Percentiles rank a stretch among this genome's conserved stretches.
These are phyloP conservation scores for Alca torda DNA, from an alignment of 2,797 vertebrate species.

Conservation along the genomic window DNA sequence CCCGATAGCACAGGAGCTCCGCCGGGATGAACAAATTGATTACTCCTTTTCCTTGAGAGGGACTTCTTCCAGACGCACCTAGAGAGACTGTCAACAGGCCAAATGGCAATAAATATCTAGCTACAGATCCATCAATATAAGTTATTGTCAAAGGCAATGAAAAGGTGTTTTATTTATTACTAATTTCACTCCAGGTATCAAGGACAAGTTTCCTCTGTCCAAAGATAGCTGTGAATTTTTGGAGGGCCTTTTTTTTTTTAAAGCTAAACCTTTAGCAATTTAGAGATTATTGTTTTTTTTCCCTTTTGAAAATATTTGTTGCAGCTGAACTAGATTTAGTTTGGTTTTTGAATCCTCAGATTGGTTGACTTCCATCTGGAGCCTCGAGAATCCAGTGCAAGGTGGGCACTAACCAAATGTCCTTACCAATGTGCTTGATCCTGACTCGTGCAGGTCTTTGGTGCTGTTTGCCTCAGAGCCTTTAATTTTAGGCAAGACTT, in stretches of 20 bases:
- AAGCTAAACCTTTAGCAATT: not conserved
- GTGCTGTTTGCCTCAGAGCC: slow-evolving; percentile 22
- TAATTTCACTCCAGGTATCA: not conserved
- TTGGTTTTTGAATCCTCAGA: not conserved
- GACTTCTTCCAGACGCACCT: not conserved
- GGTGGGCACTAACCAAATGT: not conserved
- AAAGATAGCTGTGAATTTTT: not conserved
- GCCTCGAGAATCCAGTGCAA: not conserved
- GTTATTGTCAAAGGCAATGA: not conserved
- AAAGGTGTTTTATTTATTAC: not conserved
- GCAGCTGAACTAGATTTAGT: not conserved
- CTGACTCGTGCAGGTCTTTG: not conserved
- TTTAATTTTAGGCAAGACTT: slow-evolving; percentile 35
- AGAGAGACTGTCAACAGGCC: not conserved
- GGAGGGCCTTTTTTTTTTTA: not conserved
- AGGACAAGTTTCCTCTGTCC: not conserved
- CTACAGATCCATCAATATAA: not conserved
- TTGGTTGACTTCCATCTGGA: not conserved
- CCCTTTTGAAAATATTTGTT: not conserved
- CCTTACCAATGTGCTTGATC: not conserved
- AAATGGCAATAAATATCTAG: not conserved
- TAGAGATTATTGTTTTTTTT: not conserved
- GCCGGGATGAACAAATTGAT: not conserved
- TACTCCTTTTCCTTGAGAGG: not conserved
- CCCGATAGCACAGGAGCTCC: not conserved